Percentiles rank a stretch among this genome's conserved stretches.
Evolutionary conservation across 1,140 invertebrate species (phyloP).

Genomic region (Bursaphelenchus mucronatus): DNA sequence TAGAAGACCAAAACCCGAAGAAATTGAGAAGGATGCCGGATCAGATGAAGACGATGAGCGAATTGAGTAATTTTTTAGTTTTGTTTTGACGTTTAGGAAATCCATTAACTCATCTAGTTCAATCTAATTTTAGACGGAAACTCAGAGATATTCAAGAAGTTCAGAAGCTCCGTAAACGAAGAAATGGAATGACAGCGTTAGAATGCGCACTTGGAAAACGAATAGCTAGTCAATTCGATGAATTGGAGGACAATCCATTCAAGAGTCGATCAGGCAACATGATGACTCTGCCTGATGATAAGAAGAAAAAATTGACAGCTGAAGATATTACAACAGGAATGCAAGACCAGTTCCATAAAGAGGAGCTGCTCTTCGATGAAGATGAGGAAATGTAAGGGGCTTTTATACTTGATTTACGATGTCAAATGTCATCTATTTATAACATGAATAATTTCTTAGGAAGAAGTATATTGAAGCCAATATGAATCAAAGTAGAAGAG

Average conservation of each 20-base stretch:
- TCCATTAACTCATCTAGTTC: no score
- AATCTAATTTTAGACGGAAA: constrained; percentile 3
- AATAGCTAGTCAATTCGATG: constrained; percentile 47
- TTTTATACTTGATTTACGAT: background rate
- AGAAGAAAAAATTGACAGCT: constrained; percentile 49
- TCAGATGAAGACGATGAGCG: no score
- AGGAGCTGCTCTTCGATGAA: constrained; percentile 56
- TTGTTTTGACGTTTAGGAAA: no score
- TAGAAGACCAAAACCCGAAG: no score
- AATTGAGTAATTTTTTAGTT: no score
- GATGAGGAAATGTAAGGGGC: constrained; percentile 53
- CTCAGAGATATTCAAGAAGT: constrained; percentile 53
- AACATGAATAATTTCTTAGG: constrained; percentile 15
- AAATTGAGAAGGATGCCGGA: no score
- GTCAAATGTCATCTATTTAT: constrained; percentile 5
- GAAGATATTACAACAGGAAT: constrained; percentile 57
- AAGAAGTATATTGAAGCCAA: constrained; percentile 42
- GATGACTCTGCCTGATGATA: constrained; percentile 42
- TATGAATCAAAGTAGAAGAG: constrained; percentile 19
- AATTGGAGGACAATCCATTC: constrained; percentile 56
- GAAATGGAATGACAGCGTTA: constrained; percentile 53
- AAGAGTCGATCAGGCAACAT: constrained; percentile 50
- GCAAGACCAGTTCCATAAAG: constrained; percentile 59
- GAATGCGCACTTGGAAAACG: constrained; percentile 59
- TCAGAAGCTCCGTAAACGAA: constrained; percentile 46